Percentiles rank a stretch among this genome's conserved stretches.
Evolutionary conservation across 2,888 invertebrate species (phyloP).

Genomic region (Thymelicus acteon): DNA sequence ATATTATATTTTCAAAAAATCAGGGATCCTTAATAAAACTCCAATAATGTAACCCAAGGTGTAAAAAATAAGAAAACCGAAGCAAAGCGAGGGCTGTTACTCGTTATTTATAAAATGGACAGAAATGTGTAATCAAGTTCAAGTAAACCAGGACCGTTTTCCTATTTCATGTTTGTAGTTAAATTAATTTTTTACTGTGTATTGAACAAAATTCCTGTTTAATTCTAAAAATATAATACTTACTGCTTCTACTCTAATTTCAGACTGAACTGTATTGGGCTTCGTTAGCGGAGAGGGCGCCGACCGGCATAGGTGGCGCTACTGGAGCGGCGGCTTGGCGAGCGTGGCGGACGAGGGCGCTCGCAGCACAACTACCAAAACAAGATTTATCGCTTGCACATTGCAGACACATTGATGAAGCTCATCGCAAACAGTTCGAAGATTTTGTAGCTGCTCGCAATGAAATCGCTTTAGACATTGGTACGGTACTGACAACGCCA

Average conservation of each 20-base stretch:
- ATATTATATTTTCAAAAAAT: too few relatives aligned
- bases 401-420: conserved; percentile 93
- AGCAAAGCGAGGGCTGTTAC: too few relatives aligned
- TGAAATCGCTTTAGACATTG: conserved; percentile 98
- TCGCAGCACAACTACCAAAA: conserved; percentile 95
- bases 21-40: too few relatives aligned
- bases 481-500: conserved; percentile 70
- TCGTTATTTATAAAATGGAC: too few relatives aligned
- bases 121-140: too few relatives aligned
- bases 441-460: conserved; percentile 97
- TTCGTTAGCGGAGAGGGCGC: conserved; percentile 90
- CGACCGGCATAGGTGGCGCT: conserved; percentile 70
- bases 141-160: too few relatives aligned
- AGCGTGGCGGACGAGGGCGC: conserved; percentile 77
- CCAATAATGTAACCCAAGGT: too few relatives aligned
- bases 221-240: not conserved
- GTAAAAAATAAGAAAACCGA: too few relatives aligned
- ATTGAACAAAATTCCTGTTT: too few relatives aligned
- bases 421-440: conserved; percentile 92
- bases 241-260: conserved; percentile 16
- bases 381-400: conserved; percentile 96
- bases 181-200: too few relatives aligned
- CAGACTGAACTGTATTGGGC: conserved; percentile 97
- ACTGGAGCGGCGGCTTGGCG: conserved; percentile 75
- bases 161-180: too few relatives aligned